Conservation (phyloP, 2,113 vertebrate genomes). For the Mustelus asterias region DNA sequence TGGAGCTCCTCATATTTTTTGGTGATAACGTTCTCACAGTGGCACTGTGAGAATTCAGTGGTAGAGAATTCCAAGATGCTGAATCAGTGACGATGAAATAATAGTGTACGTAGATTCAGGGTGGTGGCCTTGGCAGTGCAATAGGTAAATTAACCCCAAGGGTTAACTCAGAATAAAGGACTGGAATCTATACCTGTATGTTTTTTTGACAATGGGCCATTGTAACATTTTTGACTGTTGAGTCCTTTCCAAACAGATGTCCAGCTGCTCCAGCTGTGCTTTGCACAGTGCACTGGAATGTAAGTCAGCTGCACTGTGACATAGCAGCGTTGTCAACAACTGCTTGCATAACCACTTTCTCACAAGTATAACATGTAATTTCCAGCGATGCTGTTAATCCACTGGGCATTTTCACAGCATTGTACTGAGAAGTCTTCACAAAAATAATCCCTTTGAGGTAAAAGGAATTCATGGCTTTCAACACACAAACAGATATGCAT, state of each 20-base stretch:
- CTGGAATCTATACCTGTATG: neutral
- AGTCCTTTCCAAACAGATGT: neutral
- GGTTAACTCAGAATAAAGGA: neutral
- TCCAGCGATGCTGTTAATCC: slow-evolving; percentile 24
- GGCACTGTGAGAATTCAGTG: too few relatives aligned
- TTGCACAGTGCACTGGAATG: slow-evolving; percentile 22
- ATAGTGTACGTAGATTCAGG: neutral
- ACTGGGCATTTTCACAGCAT: neutral
- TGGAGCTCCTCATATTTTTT: neutral
- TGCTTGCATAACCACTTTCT: slow-evolving; percentile 2
- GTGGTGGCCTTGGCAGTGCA: neutral
- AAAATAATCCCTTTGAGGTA: neutral
- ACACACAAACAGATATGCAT: neutral
- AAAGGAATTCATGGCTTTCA: neutral
- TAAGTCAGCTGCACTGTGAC: neutral
- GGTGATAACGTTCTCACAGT: neutral
- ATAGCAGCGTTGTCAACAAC: slow-evolving; percentile 15
- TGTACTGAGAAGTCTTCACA: neutral
- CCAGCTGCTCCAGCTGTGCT: slow-evolving; percentile 19
- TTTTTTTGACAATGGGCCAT: neutral
- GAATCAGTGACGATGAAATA: neutral
- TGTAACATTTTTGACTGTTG: neutral
- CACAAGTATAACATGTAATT: slow-evolving; percentile 19
- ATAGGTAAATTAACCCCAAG: neutral
- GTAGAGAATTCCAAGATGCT: neutral